Evolutionary conservation across 2,888 invertebrate species (phyloP).

Genomic region (Drosophila macrospina): DNA sequence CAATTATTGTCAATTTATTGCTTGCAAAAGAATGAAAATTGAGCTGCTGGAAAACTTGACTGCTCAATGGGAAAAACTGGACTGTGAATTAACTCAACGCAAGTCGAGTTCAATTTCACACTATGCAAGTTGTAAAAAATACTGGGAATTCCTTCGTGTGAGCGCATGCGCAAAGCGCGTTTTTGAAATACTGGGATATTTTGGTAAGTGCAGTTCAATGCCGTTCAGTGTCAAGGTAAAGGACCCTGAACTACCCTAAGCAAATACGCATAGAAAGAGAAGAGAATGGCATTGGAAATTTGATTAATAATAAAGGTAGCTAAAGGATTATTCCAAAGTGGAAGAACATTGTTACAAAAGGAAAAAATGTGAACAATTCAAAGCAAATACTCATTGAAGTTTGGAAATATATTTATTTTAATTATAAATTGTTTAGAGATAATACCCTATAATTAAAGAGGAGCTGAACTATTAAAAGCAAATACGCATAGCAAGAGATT

Average conservation of each 20-base stretch:
- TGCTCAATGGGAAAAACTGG: slow-evolving; percentile 38
- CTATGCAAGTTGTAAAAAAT: slow-evolving; percentile 40
- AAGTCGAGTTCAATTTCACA: neutral
- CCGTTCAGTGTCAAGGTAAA: slow-evolving; percentile 76
- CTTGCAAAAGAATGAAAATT: slow-evolving; percentile 8
- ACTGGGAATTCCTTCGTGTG: slow-evolving; percentile 39
- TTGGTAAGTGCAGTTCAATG: slow-evolving; percentile 39
- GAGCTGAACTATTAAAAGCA: too few species aligned
- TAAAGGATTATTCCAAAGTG: too few species aligned
- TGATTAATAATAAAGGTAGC: too few species aligned
- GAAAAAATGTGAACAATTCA: too few species aligned
- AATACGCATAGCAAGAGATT: too few species aligned
- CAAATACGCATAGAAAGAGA: neutral
- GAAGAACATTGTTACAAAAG: too few species aligned
- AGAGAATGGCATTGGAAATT: neutral
- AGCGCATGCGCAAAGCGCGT: slow-evolving; percentile 53
- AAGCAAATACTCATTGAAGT: too few species aligned
- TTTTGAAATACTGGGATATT: slow-evolving; percentile 40
- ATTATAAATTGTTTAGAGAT: too few species aligned
- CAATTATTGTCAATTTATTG: slow-evolving; percentile 54
- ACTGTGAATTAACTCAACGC: slow-evolving; percentile 42
- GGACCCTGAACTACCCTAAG: slow-evolving; percentile 12
- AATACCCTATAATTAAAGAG: too few species aligned
- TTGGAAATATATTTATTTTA: too few species aligned
- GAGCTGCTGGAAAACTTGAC: slow-evolving; percentile 30